A percentile compares a stretch with the other conserved stretches of the same genome.
These are phyloP conservation scores for Grammomys dolichurus DNA, from an alignment of 2,113 vertebrate species.

Conservation along the genomic window DNA sequence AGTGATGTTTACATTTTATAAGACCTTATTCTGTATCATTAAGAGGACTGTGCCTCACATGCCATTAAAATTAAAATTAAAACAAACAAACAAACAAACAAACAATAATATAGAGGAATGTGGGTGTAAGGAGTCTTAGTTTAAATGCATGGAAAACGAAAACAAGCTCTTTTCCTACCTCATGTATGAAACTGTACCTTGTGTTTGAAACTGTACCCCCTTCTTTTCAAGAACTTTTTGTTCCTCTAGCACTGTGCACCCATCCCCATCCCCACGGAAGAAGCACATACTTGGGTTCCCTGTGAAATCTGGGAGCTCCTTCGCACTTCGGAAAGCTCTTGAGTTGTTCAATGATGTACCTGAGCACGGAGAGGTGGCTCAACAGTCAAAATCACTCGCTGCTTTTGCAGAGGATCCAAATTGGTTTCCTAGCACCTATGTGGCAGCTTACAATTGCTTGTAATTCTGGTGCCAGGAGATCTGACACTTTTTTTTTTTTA, in stretches of 20 bases:
- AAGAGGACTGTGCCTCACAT: conserved; percentile 63
- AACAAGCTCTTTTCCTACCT: conserved; percentile 74
- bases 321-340: conserved; percentile 78
- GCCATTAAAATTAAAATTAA: conserved; percentile 68
- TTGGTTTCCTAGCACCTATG: background rate
- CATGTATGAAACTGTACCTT: background rate
- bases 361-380: background rate
- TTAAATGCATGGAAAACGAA: conserved; percentile 74
- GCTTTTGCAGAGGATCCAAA: background rate
- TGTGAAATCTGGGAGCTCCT: conserved; percentile 79
- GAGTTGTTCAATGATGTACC: conserved; percentile 72
- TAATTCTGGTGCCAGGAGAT: background rate
- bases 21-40: conserved; percentile 61
- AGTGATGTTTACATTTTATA: conserved; percentile 36
- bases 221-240: conserved; percentile 81
- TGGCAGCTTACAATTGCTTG: background rate
- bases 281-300: conserved; percentile 82
- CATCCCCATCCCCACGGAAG: conserved; percentile 49
- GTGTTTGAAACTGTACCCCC: background rate
- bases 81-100: background rate
- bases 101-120: background rate
- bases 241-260: conserved; percentile 65
- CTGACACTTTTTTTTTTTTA: background rate
- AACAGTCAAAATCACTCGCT: background rate
- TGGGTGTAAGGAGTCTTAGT: conserved; percentile 66